Evolutionary conservation across 2,888 invertebrate genomes (phyloP).

Genomic region (Seira ritae): DNA sequence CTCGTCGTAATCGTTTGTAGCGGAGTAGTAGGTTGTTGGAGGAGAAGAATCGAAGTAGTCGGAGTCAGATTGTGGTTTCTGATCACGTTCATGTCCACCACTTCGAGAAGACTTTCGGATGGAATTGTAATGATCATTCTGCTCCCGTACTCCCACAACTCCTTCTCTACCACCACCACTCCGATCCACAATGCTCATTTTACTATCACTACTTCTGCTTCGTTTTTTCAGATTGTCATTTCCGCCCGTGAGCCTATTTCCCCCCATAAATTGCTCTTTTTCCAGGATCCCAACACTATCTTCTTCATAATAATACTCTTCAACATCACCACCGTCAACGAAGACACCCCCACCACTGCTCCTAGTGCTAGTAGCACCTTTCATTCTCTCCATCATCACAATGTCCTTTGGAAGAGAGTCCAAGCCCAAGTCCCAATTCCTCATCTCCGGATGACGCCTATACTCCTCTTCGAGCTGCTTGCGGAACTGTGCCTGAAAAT

Average conservation of each 20-base stretch:
- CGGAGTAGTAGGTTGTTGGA: not conserved
- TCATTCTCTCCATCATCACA: constrained; percentile 1
- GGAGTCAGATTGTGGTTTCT: constrained; percentile 54
- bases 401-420: constrained; percentile 21
- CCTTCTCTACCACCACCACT: not conserved
- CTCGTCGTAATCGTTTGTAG: not conserved
- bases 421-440: constrained; percentile 32
- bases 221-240: constrained; percentile 34
- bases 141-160: constrained; percentile 6
- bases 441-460: constrained; percentile 41
- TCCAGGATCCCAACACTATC: constrained; percentile 28
- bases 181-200: not conserved
- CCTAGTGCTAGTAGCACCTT: not conserved
- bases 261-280: constrained; percentile 25
- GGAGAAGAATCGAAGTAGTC: constrained; percentile 14
- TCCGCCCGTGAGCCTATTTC: constrained; percentile 8
- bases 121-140: constrained; percentile 55
- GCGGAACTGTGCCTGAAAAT: constrained; percentile 84
- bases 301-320: constrained; percentile 7
- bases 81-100: constrained; percentile 63
- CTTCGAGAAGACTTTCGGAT: constrained; percentile 55
- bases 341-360: not conserved
- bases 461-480: constrained; percentile 75
- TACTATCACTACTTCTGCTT: constrained; percentile 31
- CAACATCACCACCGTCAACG: not conserved